phyloP scores from a whole-genome alignment of 2,113 vertebrate species.

The Gymnorhina tibicen region DNA sequence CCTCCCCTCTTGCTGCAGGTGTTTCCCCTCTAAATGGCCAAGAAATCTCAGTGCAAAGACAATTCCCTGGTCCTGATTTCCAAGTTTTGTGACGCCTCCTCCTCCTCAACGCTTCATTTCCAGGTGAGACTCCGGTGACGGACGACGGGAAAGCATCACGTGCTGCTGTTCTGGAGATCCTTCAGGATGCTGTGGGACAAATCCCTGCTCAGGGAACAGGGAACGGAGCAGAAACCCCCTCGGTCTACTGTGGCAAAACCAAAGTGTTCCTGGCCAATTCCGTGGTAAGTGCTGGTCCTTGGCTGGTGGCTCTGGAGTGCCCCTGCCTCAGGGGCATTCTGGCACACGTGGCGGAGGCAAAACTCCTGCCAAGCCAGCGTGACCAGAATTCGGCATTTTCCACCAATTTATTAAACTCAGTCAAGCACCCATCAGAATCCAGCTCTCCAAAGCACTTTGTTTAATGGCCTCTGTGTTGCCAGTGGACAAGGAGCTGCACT shows the following conservation, averaged over 20 bases:
- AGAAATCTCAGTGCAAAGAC: neutral
- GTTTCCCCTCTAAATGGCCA: neutral
- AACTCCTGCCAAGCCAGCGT: neutral
- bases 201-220: neutral
- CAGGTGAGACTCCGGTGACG: constrained; percentile 12
- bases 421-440: neutral
- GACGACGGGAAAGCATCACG: neutral
- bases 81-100: neutral
- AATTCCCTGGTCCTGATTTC: neutral
- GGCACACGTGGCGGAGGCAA: neutral
- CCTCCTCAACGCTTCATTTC: neutral
- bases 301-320: neutral
- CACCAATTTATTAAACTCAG: neutral
- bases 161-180: constrained; percentile 69
- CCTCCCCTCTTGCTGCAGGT: neutral
- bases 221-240: neutral
- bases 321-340: neutral
- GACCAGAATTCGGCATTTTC: neutral
- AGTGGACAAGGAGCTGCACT: neutral
- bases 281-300: constrained; percentile 68
- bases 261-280: constrained; percentile 89
- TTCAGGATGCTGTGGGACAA: constrained; percentile 11
- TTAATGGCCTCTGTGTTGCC: neutral
- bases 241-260: constrained; percentile 85
- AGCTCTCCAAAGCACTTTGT: neutral